phyloP scores from a whole-genome alignment of 2,113 vertebrate genomes.

The Saiga tatarica region DNA sequence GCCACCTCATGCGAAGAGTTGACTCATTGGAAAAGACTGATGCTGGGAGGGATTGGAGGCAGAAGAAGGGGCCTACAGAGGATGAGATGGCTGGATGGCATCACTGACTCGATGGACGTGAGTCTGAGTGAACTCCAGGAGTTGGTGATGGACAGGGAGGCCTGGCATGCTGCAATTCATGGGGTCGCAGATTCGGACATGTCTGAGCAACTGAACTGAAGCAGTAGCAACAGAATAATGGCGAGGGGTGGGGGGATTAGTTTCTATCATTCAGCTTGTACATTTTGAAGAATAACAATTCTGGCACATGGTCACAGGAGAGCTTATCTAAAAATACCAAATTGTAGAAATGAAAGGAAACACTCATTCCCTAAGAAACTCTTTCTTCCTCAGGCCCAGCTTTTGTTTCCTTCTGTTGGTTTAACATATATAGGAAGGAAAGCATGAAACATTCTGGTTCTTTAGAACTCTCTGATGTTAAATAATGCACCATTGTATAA shows the following conservation, averaged over 20 bases:
- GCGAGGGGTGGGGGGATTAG: background rate
- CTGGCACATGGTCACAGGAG: background rate
- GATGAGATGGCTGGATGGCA: too few species aligned
- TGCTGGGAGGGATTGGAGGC: too few species aligned
- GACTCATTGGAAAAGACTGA: too few species aligned
- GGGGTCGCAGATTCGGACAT: too few species aligned
- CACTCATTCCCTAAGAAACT: conserved; percentile 43
- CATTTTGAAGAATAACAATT: background rate
- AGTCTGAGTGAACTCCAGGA: too few species aligned
- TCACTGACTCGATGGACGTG: too few species aligned
- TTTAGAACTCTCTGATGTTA: background rate
- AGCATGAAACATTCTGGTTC: background rate
- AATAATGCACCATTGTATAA: background rate
- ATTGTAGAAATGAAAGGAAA: conserved; percentile 32
- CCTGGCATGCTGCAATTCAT: too few species aligned
- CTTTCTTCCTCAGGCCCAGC: conserved; percentile 37
- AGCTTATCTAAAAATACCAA: background rate
- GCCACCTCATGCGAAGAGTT: too few species aligned
- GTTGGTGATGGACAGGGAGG: too few species aligned
- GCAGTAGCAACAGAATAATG: background rate
- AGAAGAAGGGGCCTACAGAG: too few species aligned
- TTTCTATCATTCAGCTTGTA: background rate
- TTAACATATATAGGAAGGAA: conserved; percentile 51
- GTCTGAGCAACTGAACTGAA: too few species aligned
- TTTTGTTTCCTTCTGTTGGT: conserved; percentile 69